Conservation (phyloP, 2,888 invertebrate genomes). For the Andrena haemorrhoa region DNA sequence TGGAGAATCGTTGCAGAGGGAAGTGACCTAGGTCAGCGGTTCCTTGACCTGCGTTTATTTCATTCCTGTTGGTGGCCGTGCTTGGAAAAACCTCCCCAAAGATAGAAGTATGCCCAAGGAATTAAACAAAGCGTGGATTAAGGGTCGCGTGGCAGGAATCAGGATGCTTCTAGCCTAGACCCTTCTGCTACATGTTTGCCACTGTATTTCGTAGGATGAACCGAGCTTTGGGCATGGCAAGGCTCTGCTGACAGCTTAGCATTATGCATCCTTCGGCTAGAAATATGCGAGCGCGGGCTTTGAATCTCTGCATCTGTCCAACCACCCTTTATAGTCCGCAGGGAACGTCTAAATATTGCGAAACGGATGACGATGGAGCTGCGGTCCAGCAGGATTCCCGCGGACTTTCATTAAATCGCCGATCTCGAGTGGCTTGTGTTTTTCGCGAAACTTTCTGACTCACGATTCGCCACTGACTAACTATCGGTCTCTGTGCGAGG, state of each 20-base stretch:
- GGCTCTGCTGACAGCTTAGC: slow-evolving; percentile 27
- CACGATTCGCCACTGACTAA: too few species aligned
- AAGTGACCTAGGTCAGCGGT: background rate
- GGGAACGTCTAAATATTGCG: slow-evolving; percentile 4
- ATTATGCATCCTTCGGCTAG: slow-evolving; percentile 15
- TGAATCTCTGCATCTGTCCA: slow-evolving; percentile 24
- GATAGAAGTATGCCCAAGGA: background rate
- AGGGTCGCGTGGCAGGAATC: slow-evolving; percentile 27
- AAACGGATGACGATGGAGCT: background rate
- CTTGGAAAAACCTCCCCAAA: slow-evolving; percentile 10
- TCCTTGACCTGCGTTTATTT: background rate
- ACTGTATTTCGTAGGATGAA: slow-evolving; percentile 42
- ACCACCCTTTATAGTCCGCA: background rate
- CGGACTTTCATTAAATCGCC: background rate
- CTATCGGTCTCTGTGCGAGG: background rate
- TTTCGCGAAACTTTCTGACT: background rate
- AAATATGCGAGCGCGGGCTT: background rate
- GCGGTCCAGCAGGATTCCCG: background rate
- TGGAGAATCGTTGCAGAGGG: too few species aligned
- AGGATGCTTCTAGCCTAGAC: slow-evolving; percentile 18
- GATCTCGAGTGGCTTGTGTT: background rate
- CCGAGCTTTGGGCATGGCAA: slow-evolving; percentile 27
- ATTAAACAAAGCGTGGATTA: slow-evolving; percentile 29
- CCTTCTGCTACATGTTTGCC: slow-evolving; percentile 23
- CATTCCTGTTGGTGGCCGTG: background rate